phyloP scores from a whole-genome alignment of 2,888 invertebrate species.

The Drosophila colorata region DNA sequence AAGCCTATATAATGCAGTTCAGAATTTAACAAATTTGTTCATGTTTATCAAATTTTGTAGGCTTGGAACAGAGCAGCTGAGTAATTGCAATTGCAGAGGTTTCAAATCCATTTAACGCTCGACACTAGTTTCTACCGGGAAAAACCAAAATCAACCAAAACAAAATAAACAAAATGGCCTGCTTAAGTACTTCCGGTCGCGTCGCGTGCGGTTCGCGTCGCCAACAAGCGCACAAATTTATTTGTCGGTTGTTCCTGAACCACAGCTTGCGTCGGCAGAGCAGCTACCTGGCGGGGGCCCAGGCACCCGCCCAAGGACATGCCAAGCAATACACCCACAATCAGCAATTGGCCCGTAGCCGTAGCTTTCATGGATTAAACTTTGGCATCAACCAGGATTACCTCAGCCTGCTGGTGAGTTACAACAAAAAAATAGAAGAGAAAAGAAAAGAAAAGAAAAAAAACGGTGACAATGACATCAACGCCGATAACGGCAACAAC shows the following conservation, averaged over 20 bases:
- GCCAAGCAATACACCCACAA: conserved; percentile 14
- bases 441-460: background rate
- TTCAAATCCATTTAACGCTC: conserved; percentile 6
- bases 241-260: conserved; percentile 78
- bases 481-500: conserved; percentile 1
- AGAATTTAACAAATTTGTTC: conserved; percentile 20
- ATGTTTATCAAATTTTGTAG: conserved; percentile 23
- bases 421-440: background rate
- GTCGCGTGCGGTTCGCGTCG: conserved; percentile 78
- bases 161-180: conserved; percentile 75
- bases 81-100: background rate
- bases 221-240: conserved; percentile 79
- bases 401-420: conserved; percentile 77
- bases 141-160: conserved; percentile 19
- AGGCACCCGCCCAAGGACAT: conserved; percentile 21
- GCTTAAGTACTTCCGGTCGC: conserved; percentile 84
- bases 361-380: conserved; percentile 75
- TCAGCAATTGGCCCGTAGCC: conserved; percentile 60
- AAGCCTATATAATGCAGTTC: conserved; percentile 41
- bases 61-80: conserved; percentile 3
- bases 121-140: conserved; percentile 13
- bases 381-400: conserved; percentile 65
- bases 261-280: conserved; percentile 56
- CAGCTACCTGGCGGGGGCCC: conserved; percentile 23
- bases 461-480: conserved; percentile 17